Evolutionary conservation across 2,113 vertebrate species (phyloP), one percentile per base, ranked within the genome.

Genomic region (Phalacrocorax aristotelis): DNA sequence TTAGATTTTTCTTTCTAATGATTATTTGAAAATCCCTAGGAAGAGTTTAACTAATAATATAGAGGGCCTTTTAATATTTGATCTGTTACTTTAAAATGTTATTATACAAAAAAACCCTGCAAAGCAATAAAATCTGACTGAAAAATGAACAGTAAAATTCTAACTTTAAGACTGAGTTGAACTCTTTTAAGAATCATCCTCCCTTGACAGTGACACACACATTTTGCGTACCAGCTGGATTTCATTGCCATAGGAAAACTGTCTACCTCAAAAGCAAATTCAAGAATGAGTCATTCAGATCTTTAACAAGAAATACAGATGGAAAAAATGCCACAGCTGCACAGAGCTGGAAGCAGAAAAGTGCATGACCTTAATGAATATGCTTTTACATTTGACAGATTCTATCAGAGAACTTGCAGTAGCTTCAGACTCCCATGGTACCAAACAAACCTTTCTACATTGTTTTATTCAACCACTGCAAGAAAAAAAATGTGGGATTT

Each of bases 261-360:
- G 72, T 51, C 87, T 96, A 84, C 83, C 91, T 91, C 91, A 87
- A 96, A 97, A 80, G 76, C 80, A 95, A 84, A 93, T 84, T 68
- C 61, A 95, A 75, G 48, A 69, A 91, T 95, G 91, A 97, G 77
- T 95, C 89, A 90, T 82, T 78, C 76, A 78, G 61, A 82, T 94
- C 38, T 78, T 94, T 71, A 89, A 62, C 87, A 91, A 89, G 89
- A 74, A 89, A 95, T 79, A 78, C 93, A 95, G 91, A 94, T 79
- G 69, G 93, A 94, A 94, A 94, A 95, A 94, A 92, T 94, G 87
- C 58, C 89, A 95, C 87, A 89, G 86, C 65, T 95, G 81, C 77
- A 91, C 61, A 89, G 65, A 94, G 60, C 83, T 91, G 52, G 68
- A 87, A 93, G 91, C 55, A 96, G 93, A 94, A 83, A 70, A 96